Conservation (phyloP, 2,113 vertebrate genomes). For the Holacanthus passer region DNA sequence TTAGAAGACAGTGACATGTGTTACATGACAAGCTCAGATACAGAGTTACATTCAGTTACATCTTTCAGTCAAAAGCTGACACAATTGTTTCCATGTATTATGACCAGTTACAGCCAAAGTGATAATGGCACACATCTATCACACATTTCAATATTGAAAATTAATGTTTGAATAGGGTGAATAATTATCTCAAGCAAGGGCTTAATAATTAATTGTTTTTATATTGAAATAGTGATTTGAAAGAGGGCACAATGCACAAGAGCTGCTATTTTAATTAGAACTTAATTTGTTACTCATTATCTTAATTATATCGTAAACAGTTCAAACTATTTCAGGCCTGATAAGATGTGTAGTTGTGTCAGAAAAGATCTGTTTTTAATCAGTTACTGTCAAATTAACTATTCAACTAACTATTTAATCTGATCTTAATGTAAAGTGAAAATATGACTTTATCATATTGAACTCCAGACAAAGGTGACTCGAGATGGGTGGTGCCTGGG, state of each 20-base stretch:
- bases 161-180: neutral
- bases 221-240: neutral
- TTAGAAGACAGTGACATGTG: neutral
- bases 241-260: neutral
- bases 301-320: neutral
- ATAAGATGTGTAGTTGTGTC: neutral
- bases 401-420: neutral
- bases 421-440: neutral
- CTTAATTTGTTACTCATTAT: too few species aligned
- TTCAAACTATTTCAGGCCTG: neutral
- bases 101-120: too few species aligned
- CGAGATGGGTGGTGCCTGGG: neutral
- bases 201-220: neutral
- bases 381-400: neutral
- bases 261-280: neutral
- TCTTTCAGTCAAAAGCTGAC: too few species aligned
- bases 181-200: neutral
- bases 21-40: neutral
- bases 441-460: neutral
- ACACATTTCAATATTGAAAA: neutral
- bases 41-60: too few species aligned
- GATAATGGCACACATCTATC: neutral
- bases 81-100: too few species aligned
- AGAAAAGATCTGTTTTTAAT: neutral
- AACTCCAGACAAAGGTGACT: conserved; percentile 5